Evolutionary conservation across 2,797 vertebrate species (phyloP).

Genomic region (Oreochromis grahami): DNA sequence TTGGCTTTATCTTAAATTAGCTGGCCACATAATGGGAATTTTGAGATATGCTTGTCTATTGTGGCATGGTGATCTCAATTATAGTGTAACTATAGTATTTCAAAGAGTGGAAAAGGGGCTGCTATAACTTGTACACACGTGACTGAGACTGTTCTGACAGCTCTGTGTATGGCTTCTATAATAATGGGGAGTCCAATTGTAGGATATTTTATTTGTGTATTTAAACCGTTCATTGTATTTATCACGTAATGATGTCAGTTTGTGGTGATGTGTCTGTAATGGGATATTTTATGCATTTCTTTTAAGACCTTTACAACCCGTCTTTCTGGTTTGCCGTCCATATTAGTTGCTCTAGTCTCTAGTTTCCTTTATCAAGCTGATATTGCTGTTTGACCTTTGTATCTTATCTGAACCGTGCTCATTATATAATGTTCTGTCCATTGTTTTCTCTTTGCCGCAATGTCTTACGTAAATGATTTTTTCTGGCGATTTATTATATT

Average conservation of each 20-base stretch:
- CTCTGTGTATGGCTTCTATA: neutral
- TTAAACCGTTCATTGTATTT: neutral
- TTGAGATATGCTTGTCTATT: neutral
- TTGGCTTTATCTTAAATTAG: neutral
- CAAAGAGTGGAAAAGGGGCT: neutral
- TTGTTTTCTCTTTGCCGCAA: neutral
- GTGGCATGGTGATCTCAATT: neutral
- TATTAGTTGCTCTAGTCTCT: neutral
- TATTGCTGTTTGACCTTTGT: conserved; percentile 30
- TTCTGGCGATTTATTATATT: neutral
- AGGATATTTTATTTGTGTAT: neutral
- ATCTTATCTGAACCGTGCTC: neutral
- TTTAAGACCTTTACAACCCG: neutral
- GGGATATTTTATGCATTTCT: neutral
- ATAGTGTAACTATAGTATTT: neutral
- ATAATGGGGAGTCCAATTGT: neutral
- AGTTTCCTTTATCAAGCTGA: neutral
- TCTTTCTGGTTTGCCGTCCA: neutral
- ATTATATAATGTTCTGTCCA: neutral
- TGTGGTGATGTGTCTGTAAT: neutral
- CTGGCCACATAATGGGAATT: neutral
- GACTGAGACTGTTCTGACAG: neutral
- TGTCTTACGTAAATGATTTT: neutral
- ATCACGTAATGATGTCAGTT: neutral
- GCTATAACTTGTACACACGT: neutral